A percentile compares a stretch with the other conserved stretches of the same genome.
Conservation (phyloP, 2,888 invertebrate genomes). For the Trichopria drosophilae region DNA sequence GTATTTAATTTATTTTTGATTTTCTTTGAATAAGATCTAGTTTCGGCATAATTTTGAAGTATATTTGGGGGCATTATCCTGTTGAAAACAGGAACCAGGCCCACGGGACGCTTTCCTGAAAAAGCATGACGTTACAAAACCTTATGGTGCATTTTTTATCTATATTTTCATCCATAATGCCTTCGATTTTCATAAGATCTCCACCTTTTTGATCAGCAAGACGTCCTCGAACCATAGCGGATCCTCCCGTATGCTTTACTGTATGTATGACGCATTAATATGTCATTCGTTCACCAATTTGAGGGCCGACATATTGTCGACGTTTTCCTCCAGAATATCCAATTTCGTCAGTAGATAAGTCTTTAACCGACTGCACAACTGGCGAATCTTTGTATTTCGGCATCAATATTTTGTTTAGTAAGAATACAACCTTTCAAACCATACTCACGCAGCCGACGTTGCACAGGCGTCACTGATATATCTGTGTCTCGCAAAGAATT, state of each 20-base stretch:
- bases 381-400: no score
- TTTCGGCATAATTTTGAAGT: constrained; percentile 26
- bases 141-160: constrained; percentile 29
- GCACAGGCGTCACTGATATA: constrained; percentile 18
- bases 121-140: constrained; percentile 28
- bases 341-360: constrained; percentile 31
- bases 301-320: constrained; percentile 22
- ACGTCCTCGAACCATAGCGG: constrained; percentile 32
- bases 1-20: constrained; percentile 7
- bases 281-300: constrained; percentile 20
- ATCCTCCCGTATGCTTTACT: constrained; percentile 34
- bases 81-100: constrained; percentile 31
- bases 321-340: constrained; percentile 16
- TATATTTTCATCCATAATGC: constrained; percentile 33
- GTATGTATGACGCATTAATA: constrained; percentile 26
- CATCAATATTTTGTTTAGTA: constrained; percentile 33
- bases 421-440: constrained; percentile 18
- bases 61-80: constrained; percentile 35
- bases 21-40: constrained; percentile 23
- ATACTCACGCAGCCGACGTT: constrained; percentile 29
- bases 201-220: constrained; percentile 22
- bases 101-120: constrained; percentile 26
- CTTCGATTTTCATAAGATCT: constrained; percentile 31
- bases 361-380: constrained; percentile 30
- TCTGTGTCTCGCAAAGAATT: constrained; percentile 10